phyloP scores from a whole-genome alignment of 1,140 invertebrate species.

The Eriosoma lanigerum region DNA sequence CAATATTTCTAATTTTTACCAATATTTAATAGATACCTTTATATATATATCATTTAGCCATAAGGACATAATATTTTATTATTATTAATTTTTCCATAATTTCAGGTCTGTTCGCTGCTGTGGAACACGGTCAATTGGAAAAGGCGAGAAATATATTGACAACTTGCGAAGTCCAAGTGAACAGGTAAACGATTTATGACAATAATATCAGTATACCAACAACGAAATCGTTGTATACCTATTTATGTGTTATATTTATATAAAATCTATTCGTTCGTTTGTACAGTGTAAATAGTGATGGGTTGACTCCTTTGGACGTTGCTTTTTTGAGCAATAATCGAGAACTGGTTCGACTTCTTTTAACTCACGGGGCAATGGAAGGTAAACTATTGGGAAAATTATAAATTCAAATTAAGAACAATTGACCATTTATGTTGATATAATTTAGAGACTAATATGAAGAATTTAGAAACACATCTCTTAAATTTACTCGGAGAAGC shows the following conservation, averaged over 20 bases:
- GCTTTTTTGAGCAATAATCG: constrained; percentile 86
- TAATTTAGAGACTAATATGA: constrained; percentile 68
- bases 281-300: constrained; percentile 80
- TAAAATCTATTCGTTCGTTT: constrained; percentile 33
- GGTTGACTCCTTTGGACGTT: constrained; percentile 84
- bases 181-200: constrained; percentile 68
- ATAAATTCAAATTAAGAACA: background rate
- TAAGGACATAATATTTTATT: too few species aligned
- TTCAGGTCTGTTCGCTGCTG: constrained; percentile 84
- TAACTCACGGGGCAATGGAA: constrained; percentile 85
- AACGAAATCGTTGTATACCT: background rate
- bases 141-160: constrained; percentile 86
- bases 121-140: constrained; percentile 89
- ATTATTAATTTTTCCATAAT: too few species aligned
- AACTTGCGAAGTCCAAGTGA: constrained; percentile 86
- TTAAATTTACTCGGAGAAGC: constrained; percentile 77
- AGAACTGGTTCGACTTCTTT: constrained; percentile 81
- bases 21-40: too few species aligned
- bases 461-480: constrained; percentile 72
- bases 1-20: too few species aligned
- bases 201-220: background rate
- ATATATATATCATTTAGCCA: too few species aligned
- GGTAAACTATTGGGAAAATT: constrained; percentile 63
- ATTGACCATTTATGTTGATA: background rate
- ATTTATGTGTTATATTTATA: too few species aligned